A percentile compares a stretch with the other conserved stretches of the same genome.
These are phyloP conservation scores for Coccyzus lansbergi DNA, from an alignment of 2,797 vertebrate species.

Conservation along the genomic window DNA sequence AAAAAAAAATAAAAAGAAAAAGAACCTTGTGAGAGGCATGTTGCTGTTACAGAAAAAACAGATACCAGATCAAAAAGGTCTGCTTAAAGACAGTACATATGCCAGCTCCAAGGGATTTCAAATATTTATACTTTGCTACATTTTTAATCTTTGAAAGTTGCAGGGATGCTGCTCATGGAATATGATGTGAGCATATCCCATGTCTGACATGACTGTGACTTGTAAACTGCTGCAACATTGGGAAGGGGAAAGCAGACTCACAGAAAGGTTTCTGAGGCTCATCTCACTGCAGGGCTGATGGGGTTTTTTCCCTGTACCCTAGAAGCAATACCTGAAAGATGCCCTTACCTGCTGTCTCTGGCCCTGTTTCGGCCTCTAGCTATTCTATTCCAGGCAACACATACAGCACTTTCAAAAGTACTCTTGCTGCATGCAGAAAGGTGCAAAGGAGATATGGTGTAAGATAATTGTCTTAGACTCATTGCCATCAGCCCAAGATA, in stretches of 20 bases:
- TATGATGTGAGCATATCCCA: neutral
- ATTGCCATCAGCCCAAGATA: neutral
- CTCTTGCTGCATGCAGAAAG: neutral
- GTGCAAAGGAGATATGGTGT: fast-evolving
- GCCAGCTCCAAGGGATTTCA: slow-evolving; percentile 78
- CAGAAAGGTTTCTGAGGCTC: neutral
- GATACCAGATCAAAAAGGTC: slow-evolving; percentile 78
- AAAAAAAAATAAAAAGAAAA: neutral
- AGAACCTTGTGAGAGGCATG: neutral
- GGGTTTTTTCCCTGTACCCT: neutral
- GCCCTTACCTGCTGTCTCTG: neutral
- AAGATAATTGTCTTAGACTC: neutral
- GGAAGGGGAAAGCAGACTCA: neutral
- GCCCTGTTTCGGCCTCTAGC: neutral
- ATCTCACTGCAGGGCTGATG: neutral
- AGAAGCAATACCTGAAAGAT: neutral
- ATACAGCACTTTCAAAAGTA: fast-evolving
- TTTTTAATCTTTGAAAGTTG: slow-evolving; percentile 79
- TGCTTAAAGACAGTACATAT: slow-evolving; percentile 78
- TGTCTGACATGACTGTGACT: slow-evolving; percentile 5
- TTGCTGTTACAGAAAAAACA: slow-evolving; percentile 60
- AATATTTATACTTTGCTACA: slow-evolving; percentile 84
- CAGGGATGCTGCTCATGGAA: slow-evolving; percentile 49
- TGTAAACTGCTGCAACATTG: neutral
- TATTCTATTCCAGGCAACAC: neutral